Evolutionary conservation across 2,888 invertebrate species (phyloP), one percentile per base, ranked within the genome.

Genomic region (Amblyjoppa proteus): DNA sequence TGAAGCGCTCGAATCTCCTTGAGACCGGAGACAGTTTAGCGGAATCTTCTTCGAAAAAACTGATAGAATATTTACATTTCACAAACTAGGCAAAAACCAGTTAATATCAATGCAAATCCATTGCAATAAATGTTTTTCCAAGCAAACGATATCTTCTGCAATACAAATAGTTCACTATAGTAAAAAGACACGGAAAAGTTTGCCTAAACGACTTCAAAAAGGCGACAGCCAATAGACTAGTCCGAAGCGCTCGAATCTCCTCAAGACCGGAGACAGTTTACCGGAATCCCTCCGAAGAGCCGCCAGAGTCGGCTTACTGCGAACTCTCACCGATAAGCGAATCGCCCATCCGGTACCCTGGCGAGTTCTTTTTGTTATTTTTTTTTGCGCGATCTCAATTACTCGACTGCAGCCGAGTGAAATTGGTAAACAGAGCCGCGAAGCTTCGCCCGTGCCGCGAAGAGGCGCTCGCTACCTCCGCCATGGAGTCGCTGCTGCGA

Each of bases 401-500:
- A 69, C 56, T 51, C 20, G 41, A 20, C 31, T 6, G 4, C 13
- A 16, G 64, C 51, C 61, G 56, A 68, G 75, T 75, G 58, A 28
- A 49, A 61, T 61, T 71, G 64, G 64, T 69, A 58, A 79, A 70
- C 68, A 61, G 51, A 45, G 45, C 53, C 25, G 51, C n/a, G 51
- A 51, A 3, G 45, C n/a, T 25, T 16, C 49, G 2, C 53, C 53
- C 53, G 38, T 64, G 71, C 79, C 68, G 51, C 61, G 53, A n/a
- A 73, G 56, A 74, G 76, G 66, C 66, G 41, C 41, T 64, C 34
- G 81, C 79, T 80, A 77, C 82, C 74, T 87, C 56, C 66, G 74
- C 66, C 58, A 73, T 69, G 51, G 69, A 75, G 79, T 70, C 66
- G 68, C 71, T 51, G 70, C 58, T 79, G 68, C 61, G 45, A 38